phyloP scores from a whole-genome alignment of 37 sponge, comb jelly and placozoan species.

The Chondrilla cf. caribensis region DNA sequence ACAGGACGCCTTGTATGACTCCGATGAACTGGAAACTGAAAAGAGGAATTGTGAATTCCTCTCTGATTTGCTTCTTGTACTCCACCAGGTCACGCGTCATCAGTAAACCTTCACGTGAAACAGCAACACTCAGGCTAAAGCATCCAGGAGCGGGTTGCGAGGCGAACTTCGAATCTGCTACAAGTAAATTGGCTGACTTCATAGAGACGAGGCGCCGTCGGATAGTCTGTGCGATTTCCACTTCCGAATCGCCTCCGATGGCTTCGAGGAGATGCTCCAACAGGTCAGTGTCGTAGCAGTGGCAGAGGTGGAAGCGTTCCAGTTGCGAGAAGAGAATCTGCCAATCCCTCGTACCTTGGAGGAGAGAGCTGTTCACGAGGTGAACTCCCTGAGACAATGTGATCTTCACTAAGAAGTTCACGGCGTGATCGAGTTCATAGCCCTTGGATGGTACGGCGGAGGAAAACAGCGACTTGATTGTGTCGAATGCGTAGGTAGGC shows the following conservation, averaged over 20 bases:
- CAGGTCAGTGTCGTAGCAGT: neutral
- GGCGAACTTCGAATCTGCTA: neutral
- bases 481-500: neutral
- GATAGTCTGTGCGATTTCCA: neutral
- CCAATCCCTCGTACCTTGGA: neutral
- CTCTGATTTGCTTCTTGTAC: neutral
- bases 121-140: neutral
- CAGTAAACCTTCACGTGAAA: neutral
- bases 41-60: neutral
- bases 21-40: conserved; percentile 1
- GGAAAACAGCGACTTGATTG: neutral
- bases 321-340: neutral
- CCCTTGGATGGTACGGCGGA: neutral
- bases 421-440: neutral
- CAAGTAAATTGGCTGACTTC: neutral
- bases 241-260: neutral
- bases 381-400: neutral
- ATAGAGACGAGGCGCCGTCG: neutral
- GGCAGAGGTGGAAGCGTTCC: neutral
- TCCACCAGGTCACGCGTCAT: neutral
- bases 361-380: neutral
- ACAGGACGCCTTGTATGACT: neutral
- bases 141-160: neutral
- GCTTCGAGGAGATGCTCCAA: neutral
- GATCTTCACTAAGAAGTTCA: neutral